Evolutionary conservation across 2,888 invertebrate genomes (phyloP), one percentile per base, ranked within the genome.

Genomic region (Archaeoteleia sp.): DNA sequence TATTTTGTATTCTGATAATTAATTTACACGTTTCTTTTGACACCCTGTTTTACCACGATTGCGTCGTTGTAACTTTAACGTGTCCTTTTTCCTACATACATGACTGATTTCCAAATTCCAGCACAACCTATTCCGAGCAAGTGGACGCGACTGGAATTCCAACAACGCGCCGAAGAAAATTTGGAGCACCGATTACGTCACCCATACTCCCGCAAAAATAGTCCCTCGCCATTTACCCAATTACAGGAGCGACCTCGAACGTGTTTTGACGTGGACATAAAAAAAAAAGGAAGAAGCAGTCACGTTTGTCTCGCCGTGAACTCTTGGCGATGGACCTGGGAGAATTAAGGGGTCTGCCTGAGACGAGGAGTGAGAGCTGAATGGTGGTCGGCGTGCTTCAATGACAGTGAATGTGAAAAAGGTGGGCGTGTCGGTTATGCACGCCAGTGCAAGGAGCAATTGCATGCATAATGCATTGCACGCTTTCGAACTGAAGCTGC

Each of bases 401-500:
- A 60, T 46, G 53, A 62, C 35, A 43, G 54, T 30, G 40, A 32
- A 45, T 48, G 39, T 20, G 39, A 65, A 62, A 57, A 43, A 32
- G 34, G 40, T 67, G 53, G 57, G 62, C 58, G 67, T 53, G 42
- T 27, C 53, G 30, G 42, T 54, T 60, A 58, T 62, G 53, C 49
- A 54, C 42, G 37, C 39, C 37, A 37, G 40, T 55, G 54, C 60
- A 60, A 34, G 37, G 42, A 53, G 53, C 53, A 54, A 57, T 42
- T 68, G 60, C 68, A 55, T 63, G 55, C 63, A 68, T 62, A 67
- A 67, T 62, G 57, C 58, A 67, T 62, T 27, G 46, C 57, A 57
- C 57, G 57, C 42, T 37, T n/a, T 14, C 37, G 53, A 53, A 57
- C 40, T 34, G 43, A 62, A 67, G 57, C 54, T 62, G 67, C 58